A percentile compares a stretch with the other conserved stretches of the same genome.
Evolutionary conservation across 2,797 vertebrate species (phyloP).

Genomic region (Intellagama lesueurii): DNA sequence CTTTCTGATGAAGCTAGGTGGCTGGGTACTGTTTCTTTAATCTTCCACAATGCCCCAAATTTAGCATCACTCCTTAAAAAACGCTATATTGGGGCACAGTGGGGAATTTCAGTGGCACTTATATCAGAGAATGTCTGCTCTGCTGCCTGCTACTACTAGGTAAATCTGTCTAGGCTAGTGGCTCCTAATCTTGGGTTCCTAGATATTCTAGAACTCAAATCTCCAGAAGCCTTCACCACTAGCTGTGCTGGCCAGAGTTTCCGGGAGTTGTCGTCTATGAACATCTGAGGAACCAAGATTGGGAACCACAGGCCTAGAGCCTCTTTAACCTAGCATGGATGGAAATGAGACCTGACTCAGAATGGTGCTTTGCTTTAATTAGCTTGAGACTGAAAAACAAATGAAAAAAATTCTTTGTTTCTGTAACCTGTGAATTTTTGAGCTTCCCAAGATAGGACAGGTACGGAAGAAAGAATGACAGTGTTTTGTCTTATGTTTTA

Average conservation of each 20-base stretch:
- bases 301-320: too few relatives aligned
- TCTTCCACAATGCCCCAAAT: neutral
- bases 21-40: neutral
- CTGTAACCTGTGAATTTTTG: neutral
- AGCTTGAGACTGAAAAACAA: neutral
- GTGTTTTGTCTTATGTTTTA: constrained; percentile 26
- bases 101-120: neutral
- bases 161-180: neutral
- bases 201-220: too few relatives aligned
- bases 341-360: neutral
- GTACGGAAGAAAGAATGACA: neutral
- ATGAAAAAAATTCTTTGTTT: neutral
- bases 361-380: neutral
- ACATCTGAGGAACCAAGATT: too few relatives aligned
- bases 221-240: too few relatives aligned
- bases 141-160: neutral
- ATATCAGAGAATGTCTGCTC: neutral
- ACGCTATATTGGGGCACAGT: neutral
- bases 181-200: too few relatives aligned
- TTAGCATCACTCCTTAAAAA: neutral
- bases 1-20: neutral
- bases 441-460: neutral
- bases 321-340: neutral
- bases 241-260: too few relatives aligned
- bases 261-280: too few relatives aligned